Percentiles rank a stretch among this genome's conserved stretches.
Evolutionary conservation across 2,113 vertebrate species (phyloP).

Genomic region (Bothrops jararaca): DNA sequence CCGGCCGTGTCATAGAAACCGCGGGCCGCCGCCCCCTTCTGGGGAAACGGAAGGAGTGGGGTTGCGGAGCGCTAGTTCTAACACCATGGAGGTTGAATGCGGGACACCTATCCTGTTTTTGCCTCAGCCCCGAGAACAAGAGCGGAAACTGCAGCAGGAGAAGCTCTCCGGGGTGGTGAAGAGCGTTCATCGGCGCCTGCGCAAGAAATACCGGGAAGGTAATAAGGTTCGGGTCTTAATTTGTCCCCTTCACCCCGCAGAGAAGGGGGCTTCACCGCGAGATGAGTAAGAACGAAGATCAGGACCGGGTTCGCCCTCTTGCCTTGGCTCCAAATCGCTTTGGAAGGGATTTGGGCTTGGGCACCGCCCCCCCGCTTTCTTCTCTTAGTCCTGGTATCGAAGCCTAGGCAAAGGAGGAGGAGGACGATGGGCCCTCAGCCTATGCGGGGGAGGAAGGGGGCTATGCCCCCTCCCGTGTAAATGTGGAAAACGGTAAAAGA

Average conservation of each 20-base stretch:
- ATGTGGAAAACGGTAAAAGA: background rate
- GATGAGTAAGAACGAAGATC: background rate
- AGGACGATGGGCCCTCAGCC: background rate
- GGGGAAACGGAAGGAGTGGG: background rate
- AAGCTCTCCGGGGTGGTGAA: slow-evolving; percentile 93
- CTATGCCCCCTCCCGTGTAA: background rate
- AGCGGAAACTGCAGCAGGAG: slow-evolving; percentile 83
- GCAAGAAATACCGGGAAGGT: slow-evolving; percentile 96
- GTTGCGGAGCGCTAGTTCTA: slow-evolving; percentile 2
- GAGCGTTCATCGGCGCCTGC: slow-evolving; percentile 91
- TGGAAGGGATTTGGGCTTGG: background rate
- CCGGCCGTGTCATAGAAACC: background rate
- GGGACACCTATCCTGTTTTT: background rate
- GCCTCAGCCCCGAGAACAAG: slow-evolving; percentile 55
- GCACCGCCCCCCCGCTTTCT: background rate
- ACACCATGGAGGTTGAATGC: slow-evolving; percentile 43
- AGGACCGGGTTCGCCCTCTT: background rate
- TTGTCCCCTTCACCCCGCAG: too few relatives aligned
- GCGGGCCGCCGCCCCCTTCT: background rate
- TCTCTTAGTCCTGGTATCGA: background rate
- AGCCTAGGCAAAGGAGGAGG: background rate
- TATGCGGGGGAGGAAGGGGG: background rate
- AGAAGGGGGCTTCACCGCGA: background rate
- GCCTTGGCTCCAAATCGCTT: background rate
- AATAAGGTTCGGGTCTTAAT: slow-evolving; percentile 42